phyloP scores from a whole-genome alignment of 2,113 vertebrate genomes.

The Oncorhynchus nerka region DNA sequence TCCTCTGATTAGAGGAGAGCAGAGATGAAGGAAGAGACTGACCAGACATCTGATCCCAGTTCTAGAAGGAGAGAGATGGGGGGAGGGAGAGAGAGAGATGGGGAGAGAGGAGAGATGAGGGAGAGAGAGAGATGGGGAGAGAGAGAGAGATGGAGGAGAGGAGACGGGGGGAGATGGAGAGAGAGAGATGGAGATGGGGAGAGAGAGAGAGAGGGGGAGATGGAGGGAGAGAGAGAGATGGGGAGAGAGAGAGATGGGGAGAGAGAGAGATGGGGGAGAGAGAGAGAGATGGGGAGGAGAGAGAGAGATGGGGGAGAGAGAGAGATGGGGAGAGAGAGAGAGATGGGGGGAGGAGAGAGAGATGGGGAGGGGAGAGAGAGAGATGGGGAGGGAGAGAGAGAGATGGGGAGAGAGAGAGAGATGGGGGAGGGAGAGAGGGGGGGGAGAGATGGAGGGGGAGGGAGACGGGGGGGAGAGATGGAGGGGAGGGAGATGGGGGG shows the following conservation, averaged over 20 bases:
- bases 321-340: too few relatives aligned
- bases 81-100: not conserved
- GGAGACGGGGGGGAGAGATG: too few relatives aligned
- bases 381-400: too few relatives aligned
- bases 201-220: not conserved
- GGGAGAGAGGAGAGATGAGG: not conserved
- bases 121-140: not conserved
- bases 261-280: not conserved
- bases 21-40: slow-evolving; percentile 84
- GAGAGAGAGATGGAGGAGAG: not conserved
- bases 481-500: too few relatives aligned
- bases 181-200: not conserved
- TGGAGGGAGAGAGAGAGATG: too few relatives aligned
- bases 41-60: slow-evolving; percentile 92
- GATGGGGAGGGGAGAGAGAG: too few relatives aligned
- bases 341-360: not conserved
- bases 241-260: too few relatives aligned
- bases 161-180: not conserved
- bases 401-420: too few relatives aligned
- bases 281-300: too few relatives aligned
- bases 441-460: too few relatives aligned
- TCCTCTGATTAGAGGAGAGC: slow-evolving; percentile 90
- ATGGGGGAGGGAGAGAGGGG: too few relatives aligned
- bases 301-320: too few relatives aligned
- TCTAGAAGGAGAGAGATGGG: slow-evolving; percentile 59